Base-by-base conservation (phyloP, 2,888 invertebrate species). In the Glomeris marginata region DNA sequence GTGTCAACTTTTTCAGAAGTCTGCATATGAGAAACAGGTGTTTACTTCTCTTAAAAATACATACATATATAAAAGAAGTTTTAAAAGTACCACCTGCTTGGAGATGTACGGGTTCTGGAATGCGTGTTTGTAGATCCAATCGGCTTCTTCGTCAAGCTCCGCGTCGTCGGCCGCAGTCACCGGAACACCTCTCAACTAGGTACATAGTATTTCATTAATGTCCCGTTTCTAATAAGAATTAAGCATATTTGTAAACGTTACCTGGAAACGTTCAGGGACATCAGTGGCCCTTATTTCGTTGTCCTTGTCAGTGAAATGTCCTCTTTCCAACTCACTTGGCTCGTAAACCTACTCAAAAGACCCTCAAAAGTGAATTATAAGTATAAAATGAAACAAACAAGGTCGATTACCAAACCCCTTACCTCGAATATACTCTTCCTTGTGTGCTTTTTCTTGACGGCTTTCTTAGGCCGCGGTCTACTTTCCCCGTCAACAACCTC, bases 101-200 rank as follows among this genome's bases (percentile, higher is more conserved):
- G 91, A 87, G 1, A 91, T 79, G 0, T 84, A 76, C 1, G 81
- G 77, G 58, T 83, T 84, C 57, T 80, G 77, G 70, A 97, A 97
- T 0, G 90, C 94, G 64, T 86, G 84, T 58, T 85, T 84, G 66
- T 88, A 92, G 56, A 99, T 94, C 98, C 98, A 98, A 60, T 91
- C 85, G 0, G 97, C 86, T 66, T 98, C 98, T 49, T 87, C 84
- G 47, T 90, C 85, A 38, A 97, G 64, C 65, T 98, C 97, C 10
- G 63, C 64, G 37, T 69, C 68, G 42, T 69, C 69, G 11, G 68
- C 63, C 16, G 84, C 68, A 0, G 83, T 84, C 2, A 94, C 81
- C 0, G 91, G 90, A 40, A 90, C 79, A 60, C 83, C 80, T 1
- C 95, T 77, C 48, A 92, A 71, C 69, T 92, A 85, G 42, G 50